These are phyloP conservation scores for Acropternis orthonyx DNA, from an alignment of 2,797 vertebrate species.

Conservation along the genomic window DNA sequence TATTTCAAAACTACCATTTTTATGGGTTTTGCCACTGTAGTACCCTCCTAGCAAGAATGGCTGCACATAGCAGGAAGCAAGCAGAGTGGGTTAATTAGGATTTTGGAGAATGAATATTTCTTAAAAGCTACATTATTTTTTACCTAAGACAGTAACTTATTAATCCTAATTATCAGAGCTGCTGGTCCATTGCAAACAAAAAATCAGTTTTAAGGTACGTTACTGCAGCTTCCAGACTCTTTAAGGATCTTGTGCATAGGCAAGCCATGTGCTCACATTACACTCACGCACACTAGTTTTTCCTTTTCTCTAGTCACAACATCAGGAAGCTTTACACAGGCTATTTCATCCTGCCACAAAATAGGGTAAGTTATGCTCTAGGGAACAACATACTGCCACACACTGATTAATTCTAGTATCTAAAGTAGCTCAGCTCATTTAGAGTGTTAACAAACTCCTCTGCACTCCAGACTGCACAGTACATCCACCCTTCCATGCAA, in stretches of 20 bases:
- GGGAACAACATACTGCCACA: neutral
- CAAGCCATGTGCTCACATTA: neutral
- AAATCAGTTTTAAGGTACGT: neutral
- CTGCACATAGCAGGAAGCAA: neutral
- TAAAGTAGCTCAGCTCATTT: neutral
- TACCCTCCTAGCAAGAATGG: neutral
- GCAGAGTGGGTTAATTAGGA: neutral
- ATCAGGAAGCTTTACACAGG: neutral
- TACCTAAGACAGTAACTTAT: neutral
- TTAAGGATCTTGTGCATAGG: neutral
- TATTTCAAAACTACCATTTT: neutral
- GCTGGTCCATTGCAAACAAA: neutral
- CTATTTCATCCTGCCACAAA: neutral
- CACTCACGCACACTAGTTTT: neutral
- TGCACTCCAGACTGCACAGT: neutral
- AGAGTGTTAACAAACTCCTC: neutral
- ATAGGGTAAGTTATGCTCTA: neutral
- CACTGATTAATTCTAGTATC: neutral
- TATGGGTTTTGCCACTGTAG: neutral
- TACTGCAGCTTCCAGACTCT: neutral
- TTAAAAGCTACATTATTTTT: neutral
- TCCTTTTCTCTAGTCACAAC: neutral
- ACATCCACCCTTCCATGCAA: rapidly evolving
- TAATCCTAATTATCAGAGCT: neutral
- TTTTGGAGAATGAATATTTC: neutral